These are phyloP conservation scores for Idaea biselata DNA, from an alignment of 2,888 invertebrate genomes.

Conservation along the genomic window DNA sequence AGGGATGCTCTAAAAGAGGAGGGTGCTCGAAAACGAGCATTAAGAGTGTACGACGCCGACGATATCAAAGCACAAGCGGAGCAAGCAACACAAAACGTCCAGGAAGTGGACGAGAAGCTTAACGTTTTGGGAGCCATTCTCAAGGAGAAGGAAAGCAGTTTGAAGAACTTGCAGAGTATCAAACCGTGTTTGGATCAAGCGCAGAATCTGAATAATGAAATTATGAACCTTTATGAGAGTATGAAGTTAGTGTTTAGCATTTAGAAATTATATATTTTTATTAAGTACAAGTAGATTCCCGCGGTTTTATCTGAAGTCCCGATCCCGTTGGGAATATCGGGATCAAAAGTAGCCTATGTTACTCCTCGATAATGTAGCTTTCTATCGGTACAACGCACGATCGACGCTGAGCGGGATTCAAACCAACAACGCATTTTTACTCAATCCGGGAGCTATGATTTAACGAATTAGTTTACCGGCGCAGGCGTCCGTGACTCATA, in stretches of 20 bases:
- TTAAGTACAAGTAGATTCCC: too few species aligned
- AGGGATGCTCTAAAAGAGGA: conserved; percentile 55
- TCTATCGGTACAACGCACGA: too few species aligned
- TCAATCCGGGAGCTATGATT: too few species aligned
- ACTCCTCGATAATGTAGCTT: too few species aligned
- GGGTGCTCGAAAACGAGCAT: conserved; percentile 50
- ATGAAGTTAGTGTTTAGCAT: conserved; percentile 49
- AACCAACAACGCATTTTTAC: too few species aligned
- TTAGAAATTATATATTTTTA: too few species aligned
- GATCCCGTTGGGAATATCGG: too few species aligned
- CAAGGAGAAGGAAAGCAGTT: conserved; percentile 59
- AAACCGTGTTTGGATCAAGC: conserved; percentile 62
- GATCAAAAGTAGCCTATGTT: too few species aligned
- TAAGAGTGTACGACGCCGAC: conserved; percentile 65
- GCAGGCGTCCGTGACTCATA: too few species aligned
- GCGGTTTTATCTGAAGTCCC: too few species aligned
- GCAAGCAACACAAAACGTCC: conserved; percentile 53
- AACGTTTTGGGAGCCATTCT: conserved; percentile 45
- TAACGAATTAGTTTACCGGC: too few species aligned
- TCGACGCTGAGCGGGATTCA: too few species aligned
- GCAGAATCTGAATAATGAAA: conserved; percentile 58
- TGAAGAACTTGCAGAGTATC: conserved; percentile 62
- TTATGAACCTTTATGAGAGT: conserved; percentile 52
- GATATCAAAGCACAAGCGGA: conserved; percentile 57
- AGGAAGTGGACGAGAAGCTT: conserved; percentile 59